Evolutionary conservation across 2,888 invertebrate species (phyloP), one percentile per base, ranked within the genome.

Genomic region (Luperina testacea): DNA sequence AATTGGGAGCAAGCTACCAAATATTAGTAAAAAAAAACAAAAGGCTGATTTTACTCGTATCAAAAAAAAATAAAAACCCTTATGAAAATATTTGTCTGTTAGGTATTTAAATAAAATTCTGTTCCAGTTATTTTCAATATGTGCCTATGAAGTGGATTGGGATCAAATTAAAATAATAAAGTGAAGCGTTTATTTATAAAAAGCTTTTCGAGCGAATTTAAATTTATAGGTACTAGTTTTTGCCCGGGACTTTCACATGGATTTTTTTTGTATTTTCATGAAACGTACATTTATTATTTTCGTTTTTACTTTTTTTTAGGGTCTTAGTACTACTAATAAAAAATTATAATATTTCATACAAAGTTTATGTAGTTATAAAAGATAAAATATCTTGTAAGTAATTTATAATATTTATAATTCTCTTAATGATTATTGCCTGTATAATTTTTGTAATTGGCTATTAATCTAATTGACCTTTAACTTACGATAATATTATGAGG

Each of bases 401-500:
- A 74, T 59, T 73, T 67, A 74, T 61, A 38, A 69, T 83, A 53
- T 83, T 84, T 82, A 84, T 20, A 84, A 70, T 75, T 77, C 2
- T 72, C 67, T 42, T 83, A 70, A 83, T 69, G 68, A 72, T 85
- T 72, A 84, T 78, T 75, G 45, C 72, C 24, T 51, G 3, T 75
- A 53, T 70, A 75, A 63, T 13, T n/a, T 67, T 53, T 57, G 65
- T 82, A 63, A 86, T 75, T 76, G 67, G 45, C 80, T 48, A 71
- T 74, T 74, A 79, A 79, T 59, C 69, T 63, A 67, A 77, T 85
- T 85, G 75, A 80, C 84, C 87, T 77, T 59, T 86, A 80, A 77
- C 84, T 48, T 67, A 15, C 17, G 65, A 82, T 86, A 61, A 45
- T 65, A 57, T 6, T 32, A 63, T 51, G 51, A 72, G 51, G 68